Evolutionary conservation across 2,113 vertebrate species (phyloP).

Genomic region (Pelmatolapia mariae): DNA sequence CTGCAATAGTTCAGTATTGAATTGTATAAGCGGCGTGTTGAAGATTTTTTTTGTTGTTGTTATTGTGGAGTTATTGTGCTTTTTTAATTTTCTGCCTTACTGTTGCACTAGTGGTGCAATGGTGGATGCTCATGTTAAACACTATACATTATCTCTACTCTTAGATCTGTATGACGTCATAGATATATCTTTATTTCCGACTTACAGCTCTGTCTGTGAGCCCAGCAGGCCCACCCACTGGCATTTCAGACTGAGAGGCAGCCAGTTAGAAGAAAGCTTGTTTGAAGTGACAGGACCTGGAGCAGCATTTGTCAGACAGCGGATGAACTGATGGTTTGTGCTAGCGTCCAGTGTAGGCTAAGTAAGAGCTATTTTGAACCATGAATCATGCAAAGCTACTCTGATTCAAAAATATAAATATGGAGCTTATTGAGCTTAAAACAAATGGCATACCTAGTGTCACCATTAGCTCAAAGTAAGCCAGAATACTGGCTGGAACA

Average conservation of each 20-base stretch:
- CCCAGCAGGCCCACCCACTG: neutral
- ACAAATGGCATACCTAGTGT: neutral
- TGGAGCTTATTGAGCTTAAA: neutral
- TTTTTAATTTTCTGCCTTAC: neutral
- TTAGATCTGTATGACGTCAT: neutral
- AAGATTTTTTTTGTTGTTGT: neutral
- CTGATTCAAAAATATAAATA: neutral
- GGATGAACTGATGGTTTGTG: neutral
- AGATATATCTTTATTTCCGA: neutral
- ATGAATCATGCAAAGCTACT: neutral
- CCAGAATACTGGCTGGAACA: neutral
- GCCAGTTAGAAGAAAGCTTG: neutral
- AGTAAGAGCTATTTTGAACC: neutral
- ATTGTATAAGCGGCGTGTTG: fast-evolving
- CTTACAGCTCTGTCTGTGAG: neutral
- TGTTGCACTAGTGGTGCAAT: neutral
- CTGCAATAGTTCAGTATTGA: neutral
- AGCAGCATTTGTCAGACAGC: neutral
- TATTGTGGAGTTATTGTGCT: neutral
- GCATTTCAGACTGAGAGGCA: neutral
- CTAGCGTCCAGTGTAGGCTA: neutral
- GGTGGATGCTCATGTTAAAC: neutral
- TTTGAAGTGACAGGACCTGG: neutral
- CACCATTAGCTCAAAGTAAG: neutral
- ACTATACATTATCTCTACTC: neutral